These are phyloP conservation scores for Cyclopterus lumpus DNA, from an alignment of 2,797 vertebrate species.

Conservation along the genomic window DNA sequence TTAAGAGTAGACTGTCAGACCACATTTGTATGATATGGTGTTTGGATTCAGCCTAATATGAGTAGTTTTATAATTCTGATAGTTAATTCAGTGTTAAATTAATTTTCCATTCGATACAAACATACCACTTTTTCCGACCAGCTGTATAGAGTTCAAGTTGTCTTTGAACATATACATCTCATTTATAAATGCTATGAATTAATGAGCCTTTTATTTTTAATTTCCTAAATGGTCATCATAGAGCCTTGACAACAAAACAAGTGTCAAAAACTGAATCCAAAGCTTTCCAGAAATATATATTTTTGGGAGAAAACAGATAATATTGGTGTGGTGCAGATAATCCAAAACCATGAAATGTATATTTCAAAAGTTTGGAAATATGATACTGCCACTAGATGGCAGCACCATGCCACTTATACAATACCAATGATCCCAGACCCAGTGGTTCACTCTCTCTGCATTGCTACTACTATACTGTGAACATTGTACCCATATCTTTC, in stretches of 20 bases:
- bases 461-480: background rate
- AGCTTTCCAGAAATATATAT: too few species aligned
- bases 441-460: background rate
- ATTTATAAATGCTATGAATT: too few species aligned
- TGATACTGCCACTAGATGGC: slow-evolving; percentile 49
- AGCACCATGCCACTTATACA: slow-evolving; percentile 19
- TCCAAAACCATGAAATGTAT: too few species aligned
- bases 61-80: background rate
- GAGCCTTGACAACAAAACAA: too few species aligned
- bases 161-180: too few species aligned
- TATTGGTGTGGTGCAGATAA: too few species aligned
- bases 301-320: too few species aligned
- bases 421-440: background rate
- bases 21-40: background rate
- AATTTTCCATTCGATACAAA: background rate
- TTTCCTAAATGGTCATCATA: too few species aligned
- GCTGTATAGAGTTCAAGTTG: too few species aligned
- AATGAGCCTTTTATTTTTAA: too few species aligned
- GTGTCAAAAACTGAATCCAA: too few species aligned
- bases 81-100: background rate
- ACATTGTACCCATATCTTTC: background rate
- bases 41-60: background rate
- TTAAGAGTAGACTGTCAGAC: background rate
- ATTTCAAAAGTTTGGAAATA: background rate
- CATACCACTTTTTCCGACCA: background rate